These are phyloP conservation scores for Corvus cornix DNA, from an alignment of 2,113 vertebrate genomes.

Conservation along the genomic window DNA sequence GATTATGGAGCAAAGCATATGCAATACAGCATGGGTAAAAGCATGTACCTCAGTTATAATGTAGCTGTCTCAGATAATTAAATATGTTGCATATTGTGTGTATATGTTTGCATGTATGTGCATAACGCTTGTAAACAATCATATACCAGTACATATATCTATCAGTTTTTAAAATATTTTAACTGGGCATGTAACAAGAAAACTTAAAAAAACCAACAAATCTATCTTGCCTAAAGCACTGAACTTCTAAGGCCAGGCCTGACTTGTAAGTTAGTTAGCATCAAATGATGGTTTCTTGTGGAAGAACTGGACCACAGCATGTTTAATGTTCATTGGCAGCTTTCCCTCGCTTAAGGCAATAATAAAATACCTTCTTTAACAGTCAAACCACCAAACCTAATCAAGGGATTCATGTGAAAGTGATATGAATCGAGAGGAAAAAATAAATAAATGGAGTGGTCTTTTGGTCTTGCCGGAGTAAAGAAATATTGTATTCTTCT, in stretches of 20 bases:
- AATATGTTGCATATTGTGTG: not conserved
- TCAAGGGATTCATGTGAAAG: not conserved
- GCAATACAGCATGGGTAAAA: not conserved
- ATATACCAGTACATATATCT: not conserved
- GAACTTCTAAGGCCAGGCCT: not conserved
- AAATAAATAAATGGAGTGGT: not conserved
- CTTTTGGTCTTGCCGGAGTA: not conserved
- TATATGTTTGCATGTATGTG: not conserved
- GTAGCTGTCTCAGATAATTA: not conserved
- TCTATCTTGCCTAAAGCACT: not conserved
- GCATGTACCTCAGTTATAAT: not conserved
- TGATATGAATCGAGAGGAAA: not conserved
- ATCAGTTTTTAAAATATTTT: not conserved
- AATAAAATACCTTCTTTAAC: conserved; percentile 13
- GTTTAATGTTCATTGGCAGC: conserved; percentile 5
- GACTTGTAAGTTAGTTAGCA: not conserved
- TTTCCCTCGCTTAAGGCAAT: not conserved
- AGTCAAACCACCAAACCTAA: not conserved
- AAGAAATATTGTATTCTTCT: not conserved
- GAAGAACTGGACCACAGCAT: not conserved
- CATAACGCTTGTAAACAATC: not conserved
- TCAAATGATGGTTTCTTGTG: not conserved
- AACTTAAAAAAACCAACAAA: fast-evolving
- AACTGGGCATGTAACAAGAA: not conserved
- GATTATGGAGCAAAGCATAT: not conserved